A percentile compares a stretch with the other conserved stretches of the same genome.
Conservation (phyloP, 1,140 invertebrate species). For the Parasteatoda tepidariorum region DNA sequence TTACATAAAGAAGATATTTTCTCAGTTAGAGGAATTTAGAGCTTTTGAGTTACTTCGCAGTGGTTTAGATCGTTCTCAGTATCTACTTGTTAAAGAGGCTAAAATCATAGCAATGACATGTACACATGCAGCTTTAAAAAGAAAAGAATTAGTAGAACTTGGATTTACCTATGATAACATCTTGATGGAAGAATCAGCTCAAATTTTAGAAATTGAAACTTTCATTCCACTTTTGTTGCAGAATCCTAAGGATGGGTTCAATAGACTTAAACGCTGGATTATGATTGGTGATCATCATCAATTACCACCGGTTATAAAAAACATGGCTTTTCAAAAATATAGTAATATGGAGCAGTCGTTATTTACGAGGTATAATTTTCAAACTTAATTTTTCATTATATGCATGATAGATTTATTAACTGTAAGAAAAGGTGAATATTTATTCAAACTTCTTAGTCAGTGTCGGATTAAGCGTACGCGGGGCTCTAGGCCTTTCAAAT, state of each 20-base stretch:
- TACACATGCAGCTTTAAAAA: slow-evolving; percentile 97
- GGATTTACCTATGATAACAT: slow-evolving; percentile 99
- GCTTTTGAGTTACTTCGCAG: slow-evolving; percentile 93
- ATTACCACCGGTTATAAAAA: slow-evolving; percentile 98
- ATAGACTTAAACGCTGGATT: slow-evolving; percentile 98
- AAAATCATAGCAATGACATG: slow-evolving; percentile 99
- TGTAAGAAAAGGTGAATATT: too few species aligned
- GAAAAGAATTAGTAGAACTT: slow-evolving; percentile 94
- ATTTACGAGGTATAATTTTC: slow-evolving; percentile 87
- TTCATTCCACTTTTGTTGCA: slow-evolving; percentile 98
- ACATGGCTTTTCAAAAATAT: slow-evolving; percentile 99
- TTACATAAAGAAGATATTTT: slow-evolving; percentile 96
- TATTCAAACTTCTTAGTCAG: too few species aligned
- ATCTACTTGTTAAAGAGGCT: slow-evolving; percentile 97
- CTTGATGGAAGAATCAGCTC: slow-evolving; percentile 98
- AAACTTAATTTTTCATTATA: too few species aligned
- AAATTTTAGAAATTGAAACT: slow-evolving; percentile 99
- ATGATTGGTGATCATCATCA: slow-evolving; percentile 99
- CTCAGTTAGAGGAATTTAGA: slow-evolving; percentile 96
- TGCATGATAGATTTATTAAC: too few species aligned
- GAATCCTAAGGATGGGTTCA: slow-evolving; percentile 95
- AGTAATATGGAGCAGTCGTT: slow-evolving; percentile 99
- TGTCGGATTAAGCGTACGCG: too few species aligned
- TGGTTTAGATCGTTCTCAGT: slow-evolving; percentile 94
- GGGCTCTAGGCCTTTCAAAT: too few species aligned